Base-by-base conservation (phyloP, 2,888 invertebrate genomes). In the Ochropleura leucogaster region DNA sequence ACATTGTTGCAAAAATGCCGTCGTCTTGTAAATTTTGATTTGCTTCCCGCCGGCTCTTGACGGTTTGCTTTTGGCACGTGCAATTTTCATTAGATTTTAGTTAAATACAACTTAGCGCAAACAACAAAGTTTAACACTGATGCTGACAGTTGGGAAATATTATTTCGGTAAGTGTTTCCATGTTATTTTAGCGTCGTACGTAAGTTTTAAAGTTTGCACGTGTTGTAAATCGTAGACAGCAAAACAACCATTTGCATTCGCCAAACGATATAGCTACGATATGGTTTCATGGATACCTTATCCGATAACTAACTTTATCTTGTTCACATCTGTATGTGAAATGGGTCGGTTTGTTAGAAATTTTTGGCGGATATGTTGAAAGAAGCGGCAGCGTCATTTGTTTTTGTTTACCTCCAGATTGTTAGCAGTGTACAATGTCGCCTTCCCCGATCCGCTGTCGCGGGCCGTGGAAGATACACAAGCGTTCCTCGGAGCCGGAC, bases 401-500 rank as follows among this genome's bases (percentile, higher is more conserved):
- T 95, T 95, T 95, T 95, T 96, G 94, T 96, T 96, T 95, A 95
- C 94, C 95, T 94, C 87, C 96, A 96, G 96, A 96, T 96, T 83
- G 89, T 91, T 95, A 94, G 92, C 92, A 85, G 93, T 88, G 85
- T 88, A 92, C 89, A 91, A 96, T 96, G 96, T 95, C 96, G 87
- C 93, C 95, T 84, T 95, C 96, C 80, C 95, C 96, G 82, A 95
- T 96, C 83, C 95, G 94, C 87, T 95, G 93, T 92, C 96, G 96
- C 87, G 95, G 95, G 78, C 92, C 96, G 72, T 96, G 96, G 96
- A 96, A 95, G 93, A 90, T 95, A 83, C 95, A 95, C 88, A 96
- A 96, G 87, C 95, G 96, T 84, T 92, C 94, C 51, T 96, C 96
- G 66, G 96, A 96, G 89, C 95, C 96, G 40, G 98, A 99, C 92